These are phyloP conservation scores for Hofmannophila pseudospretella DNA, from an alignment of 2,888 invertebrate species.

Conservation along the genomic window DNA sequence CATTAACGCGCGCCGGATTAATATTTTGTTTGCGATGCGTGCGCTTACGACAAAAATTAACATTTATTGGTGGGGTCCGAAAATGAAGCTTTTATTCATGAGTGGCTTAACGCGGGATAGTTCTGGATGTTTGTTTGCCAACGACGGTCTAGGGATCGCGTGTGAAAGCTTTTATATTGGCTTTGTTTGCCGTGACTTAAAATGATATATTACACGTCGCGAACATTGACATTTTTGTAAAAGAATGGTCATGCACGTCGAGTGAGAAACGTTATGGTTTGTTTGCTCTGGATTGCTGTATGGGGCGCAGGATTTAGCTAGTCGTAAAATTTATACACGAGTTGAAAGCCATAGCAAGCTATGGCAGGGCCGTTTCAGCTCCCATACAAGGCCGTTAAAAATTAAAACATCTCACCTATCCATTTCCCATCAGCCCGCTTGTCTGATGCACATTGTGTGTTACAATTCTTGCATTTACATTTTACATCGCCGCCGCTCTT, in stretches of 20 bases:
- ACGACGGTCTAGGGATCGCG: slow-evolving; percentile 66
- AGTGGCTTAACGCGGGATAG: slow-evolving; percentile 72
- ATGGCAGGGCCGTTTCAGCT: no score
- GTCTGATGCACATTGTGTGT: no score
- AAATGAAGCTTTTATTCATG: slow-evolving; percentile 74
- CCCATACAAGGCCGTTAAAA: no score
- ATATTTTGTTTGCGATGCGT: slow-evolving; percentile 74
- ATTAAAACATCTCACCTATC: no score
- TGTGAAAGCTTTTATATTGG: slow-evolving; percentile 72
- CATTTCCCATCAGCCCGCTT: no score
- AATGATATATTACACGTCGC: slow-evolving; percentile 73
- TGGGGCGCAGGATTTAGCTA: no score
- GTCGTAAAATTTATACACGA: no score
- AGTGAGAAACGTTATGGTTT: slow-evolving; percentile 51
- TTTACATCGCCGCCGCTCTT: no score
- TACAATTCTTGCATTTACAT: no score
- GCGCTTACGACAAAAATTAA: slow-evolving; percentile 73
- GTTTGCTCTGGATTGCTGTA: slow-evolving; percentile 30
- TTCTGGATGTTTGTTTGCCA: slow-evolving; percentile 69
- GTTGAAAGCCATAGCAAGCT: no score
- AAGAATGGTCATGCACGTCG: slow-evolving; percentile 56
- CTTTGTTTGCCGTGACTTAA: slow-evolving; percentile 71
- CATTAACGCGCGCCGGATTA: slow-evolving; percentile 74
- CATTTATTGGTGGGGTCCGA: slow-evolving; percentile 74
- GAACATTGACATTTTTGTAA: slow-evolving; percentile 65